These are phyloP conservation scores for Drosophila nr. fundita DNA, from an alignment of 2,888 invertebrate genomes.

Conservation along the genomic window DNA sequence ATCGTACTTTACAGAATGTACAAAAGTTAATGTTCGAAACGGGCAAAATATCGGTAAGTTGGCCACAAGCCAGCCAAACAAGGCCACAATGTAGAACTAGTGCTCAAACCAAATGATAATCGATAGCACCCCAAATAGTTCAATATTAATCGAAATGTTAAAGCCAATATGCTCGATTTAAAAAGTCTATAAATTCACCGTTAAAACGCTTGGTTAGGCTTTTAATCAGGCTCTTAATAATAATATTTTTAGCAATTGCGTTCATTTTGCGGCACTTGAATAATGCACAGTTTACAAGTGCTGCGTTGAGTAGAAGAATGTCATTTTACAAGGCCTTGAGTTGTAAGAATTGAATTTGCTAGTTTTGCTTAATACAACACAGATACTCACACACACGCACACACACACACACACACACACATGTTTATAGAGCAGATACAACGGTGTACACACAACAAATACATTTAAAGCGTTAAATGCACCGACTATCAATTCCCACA, in stretches of 20 bases:
- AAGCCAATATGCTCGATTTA: conserved; percentile 33
- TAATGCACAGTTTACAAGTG: conserved; percentile 12
- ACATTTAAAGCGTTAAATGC: conserved; percentile 78
- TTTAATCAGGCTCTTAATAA: conserved; percentile 1
- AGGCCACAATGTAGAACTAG: conserved; percentile 26
- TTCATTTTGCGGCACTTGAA: conserved; percentile 17
- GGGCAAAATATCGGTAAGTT: conserved; percentile 84
- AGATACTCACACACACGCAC: conserved; percentile 1
- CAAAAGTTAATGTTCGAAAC: conserved; percentile 84
- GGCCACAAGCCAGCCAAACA: conserved; percentile 26
- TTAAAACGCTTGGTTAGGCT: conserved; percentile 32
- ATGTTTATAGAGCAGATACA: conserved; percentile 10
- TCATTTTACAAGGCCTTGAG: conserved; percentile 14
- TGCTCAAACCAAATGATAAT: conserved; percentile 3
- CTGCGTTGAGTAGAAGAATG: conserved; percentile 17
- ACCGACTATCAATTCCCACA: conserved; percentile 42
- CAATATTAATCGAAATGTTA: conserved; percentile 22
- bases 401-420: neutral
- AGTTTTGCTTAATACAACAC: conserved; percentile 9
- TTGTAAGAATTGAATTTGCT: conserved; percentile 21
- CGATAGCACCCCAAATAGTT: conserved; percentile 32
- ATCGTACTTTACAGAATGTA: conserved; percentile 80
- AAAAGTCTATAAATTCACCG: conserved; percentile 35
- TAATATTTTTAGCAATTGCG: neutral
- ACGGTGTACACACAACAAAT: conserved; percentile 27